Evolutionary conservation across 2,113 vertebrate genomes (phyloP).

Genomic region (Mungos mungo): DNA sequence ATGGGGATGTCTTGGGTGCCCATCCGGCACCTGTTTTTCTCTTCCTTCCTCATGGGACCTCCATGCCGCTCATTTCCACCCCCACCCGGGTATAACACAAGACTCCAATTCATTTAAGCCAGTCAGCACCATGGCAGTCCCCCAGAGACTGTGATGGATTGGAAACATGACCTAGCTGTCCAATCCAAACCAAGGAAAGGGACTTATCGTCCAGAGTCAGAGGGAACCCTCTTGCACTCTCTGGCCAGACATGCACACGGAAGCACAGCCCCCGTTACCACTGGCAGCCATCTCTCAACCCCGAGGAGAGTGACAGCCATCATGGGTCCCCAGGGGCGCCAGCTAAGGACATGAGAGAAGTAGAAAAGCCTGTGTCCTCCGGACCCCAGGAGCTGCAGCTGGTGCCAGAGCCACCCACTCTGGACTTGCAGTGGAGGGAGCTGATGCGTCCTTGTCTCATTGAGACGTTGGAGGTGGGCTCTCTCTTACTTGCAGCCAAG

Average conservation of each 20-base stretch:
- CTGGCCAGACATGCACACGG: neutral
- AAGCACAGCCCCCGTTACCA: neutral
- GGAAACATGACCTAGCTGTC: neutral
- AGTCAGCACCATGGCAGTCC: no score
- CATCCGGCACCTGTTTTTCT: neutral
- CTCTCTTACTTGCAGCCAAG: slow-evolving; percentile 2
- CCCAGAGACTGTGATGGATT: neutral
- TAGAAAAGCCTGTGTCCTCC: neutral
- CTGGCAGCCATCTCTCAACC: neutral
- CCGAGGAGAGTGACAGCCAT: neutral
- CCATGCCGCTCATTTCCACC: neutral
- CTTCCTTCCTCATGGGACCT: neutral
- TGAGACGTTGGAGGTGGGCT: neutral
- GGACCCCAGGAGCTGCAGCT: neutral
- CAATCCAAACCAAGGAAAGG: neutral
- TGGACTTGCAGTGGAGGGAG: neutral
- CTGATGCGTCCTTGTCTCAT: neutral
- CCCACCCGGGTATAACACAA: neutral
- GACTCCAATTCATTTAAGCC: neutral
- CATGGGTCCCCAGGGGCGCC: no score
- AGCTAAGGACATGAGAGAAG: neutral
- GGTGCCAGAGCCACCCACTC: neutral
- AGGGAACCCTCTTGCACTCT: neutral
- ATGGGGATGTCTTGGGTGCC: accelerated
- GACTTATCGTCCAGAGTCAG: neutral